Base-by-base conservation (phyloP, 2,113 vertebrate species). In the Dascyllus trimaculatus region DNA sequence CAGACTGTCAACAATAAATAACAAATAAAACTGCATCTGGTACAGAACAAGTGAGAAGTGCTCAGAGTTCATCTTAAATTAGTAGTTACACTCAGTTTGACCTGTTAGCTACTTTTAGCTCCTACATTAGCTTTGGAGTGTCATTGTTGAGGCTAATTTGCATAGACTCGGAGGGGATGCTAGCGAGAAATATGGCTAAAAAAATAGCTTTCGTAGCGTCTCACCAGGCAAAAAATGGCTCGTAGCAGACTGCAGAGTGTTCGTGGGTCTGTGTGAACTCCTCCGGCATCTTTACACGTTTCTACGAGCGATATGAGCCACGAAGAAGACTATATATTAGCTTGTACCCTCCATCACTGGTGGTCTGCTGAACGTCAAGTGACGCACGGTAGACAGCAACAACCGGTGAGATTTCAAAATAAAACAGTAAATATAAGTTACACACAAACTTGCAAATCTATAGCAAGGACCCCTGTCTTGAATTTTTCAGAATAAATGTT, bases 371-470 rank as follows among this genome's bases (percentile, higher is more conserved):
- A n/a, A 7, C 5, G 60, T 71, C 38, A 64, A 52, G 15, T 2
- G 11, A 7, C 0, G 35, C 1, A 6, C 45, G 26, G 29, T 32
- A 11, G 25, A 1, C 24, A 1, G 13, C 21, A 51, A 80, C 60
- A 65, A 85, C 85, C 85, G 4, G 57, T 71, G 7, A 18, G 10
- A 0, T 40, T 22, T 83, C 79, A 83, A 66, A 85, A 67, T 43
- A 43, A 1, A 43, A 14, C 11, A 43, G 8, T 43, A 15, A 43
- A 15, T 14, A 43, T 14, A 43, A 43, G 29, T 6, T 29, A 5
- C 6, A 29, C 3, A 43, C 40, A 14, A 8, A 40, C 8, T 29
- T 29, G 26, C 2, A 29, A 29, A 29, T 29, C 5, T 2, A 5
- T 29, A 29, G 26, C 26, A 29, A 29, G 5, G 26, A 29, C 2